Evolutionary conservation across 2,113 vertebrate genomes (phyloP).

Genomic region (Notarius quadriscutis): DNA sequence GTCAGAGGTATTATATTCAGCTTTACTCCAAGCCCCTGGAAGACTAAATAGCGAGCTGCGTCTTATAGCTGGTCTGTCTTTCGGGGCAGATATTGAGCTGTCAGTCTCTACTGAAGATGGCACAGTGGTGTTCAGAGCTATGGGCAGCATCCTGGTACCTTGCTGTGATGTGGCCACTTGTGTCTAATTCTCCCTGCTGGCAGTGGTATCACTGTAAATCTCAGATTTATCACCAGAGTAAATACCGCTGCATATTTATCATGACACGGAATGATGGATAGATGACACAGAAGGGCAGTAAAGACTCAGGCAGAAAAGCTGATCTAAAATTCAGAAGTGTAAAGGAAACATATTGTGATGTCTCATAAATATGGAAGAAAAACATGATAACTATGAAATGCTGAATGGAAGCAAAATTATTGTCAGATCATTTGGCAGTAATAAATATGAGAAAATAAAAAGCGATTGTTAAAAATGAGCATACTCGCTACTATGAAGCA

Average conservation of each 20-base stretch:
- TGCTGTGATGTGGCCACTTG: constrained; percentile 18
- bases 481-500: no score
- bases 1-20: neutral
- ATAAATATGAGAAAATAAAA: neutral
- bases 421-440: neutral
- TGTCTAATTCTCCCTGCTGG: constrained; percentile 1
- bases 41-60: constrained; percentile 14
- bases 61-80: constrained; percentile 16
- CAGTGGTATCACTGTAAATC: neutral
- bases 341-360: neutral
- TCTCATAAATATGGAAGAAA: neutral
- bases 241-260: neutral
- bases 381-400: neutral
- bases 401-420: constrained; percentile 1
- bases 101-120: constrained; percentile 26
- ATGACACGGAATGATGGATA: neutral
- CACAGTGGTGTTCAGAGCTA: constrained; percentile 36
- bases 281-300: neutral
- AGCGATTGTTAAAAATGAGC: neutral
- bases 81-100: neutral
- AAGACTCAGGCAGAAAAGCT: neutral
- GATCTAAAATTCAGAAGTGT: constrained; percentile 7
- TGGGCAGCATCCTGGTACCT: constrained; percentile 19
- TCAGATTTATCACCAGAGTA: constrained; percentile 7
- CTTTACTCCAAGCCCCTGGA: constrained; percentile 15